phyloP scores from a whole-genome alignment of 2,113 vertebrate genomes.

The Vanacampus margaritifer region DNA sequence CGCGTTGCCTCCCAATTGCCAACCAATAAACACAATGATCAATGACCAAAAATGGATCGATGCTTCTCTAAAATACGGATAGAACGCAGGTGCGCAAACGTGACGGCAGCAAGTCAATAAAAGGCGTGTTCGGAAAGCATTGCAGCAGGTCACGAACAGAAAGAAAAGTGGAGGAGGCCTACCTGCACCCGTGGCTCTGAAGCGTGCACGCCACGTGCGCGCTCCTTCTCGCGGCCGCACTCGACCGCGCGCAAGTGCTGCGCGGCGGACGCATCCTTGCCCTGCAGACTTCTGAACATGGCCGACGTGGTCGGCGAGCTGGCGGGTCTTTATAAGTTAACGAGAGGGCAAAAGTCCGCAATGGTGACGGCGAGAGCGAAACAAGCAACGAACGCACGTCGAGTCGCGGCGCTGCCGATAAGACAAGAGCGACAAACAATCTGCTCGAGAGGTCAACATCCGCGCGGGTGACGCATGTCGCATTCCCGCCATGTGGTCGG shows the following conservation, averaged over 20 bases:
- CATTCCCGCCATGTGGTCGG: too few relatives aligned
- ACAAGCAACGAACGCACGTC: not conserved
- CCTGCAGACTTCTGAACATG: slow-evolving; percentile 12
- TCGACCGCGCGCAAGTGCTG: slow-evolving; percentile 56
- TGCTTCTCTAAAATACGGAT: not conserved
- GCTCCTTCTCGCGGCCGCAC: slow-evolving; percentile 17
- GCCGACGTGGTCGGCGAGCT: not conserved
- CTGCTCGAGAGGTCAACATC: not conserved
- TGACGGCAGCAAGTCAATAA: not conserved
- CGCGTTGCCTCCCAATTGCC: not conserved
- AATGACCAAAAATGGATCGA: not conserved
- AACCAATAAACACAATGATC: not conserved
- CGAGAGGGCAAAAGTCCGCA: slow-evolving; percentile 55
- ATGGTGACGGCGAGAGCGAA: not conserved
- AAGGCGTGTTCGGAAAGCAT: not conserved
- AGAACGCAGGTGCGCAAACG: not conserved
- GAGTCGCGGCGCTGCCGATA: slow-evolving; percentile 8
- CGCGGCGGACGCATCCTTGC: slow-evolving; percentile 17
- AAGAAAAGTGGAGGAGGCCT: not conserved
- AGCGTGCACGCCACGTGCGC: slow-evolving; percentile 22
- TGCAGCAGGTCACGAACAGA: not conserved
- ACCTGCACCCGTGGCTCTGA: not conserved
- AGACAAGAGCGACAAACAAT: slow-evolving; percentile 15
- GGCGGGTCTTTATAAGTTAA: slow-evolving; percentile 11
- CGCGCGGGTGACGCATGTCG: not conserved